Evolutionary conservation across 2,797 vertebrate species (phyloP), one percentile per base, ranked within the genome.

Genomic region (Neosilurus mollespiculum): DNA sequence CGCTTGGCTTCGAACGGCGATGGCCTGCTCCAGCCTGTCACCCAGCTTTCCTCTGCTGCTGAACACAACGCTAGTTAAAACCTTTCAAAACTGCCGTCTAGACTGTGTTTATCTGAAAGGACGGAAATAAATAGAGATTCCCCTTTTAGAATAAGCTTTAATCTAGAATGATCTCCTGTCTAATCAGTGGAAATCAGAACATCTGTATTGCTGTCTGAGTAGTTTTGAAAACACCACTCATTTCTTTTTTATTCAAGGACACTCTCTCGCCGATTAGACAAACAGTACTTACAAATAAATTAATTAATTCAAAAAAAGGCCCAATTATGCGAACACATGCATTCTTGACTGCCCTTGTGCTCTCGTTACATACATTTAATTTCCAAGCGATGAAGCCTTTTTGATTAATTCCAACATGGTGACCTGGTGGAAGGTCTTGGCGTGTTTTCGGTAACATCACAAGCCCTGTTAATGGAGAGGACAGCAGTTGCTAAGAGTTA

Each of bases 1-100:
- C 65, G 58, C 79, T 79, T 58, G 24, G 69, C 77, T 77, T 83
- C 82, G 43, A 84, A 81, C 20, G 20, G 12, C 22, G 53, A 84
- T 67, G 56, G 58, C 51, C 78, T 30, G 43, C 66, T 84, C 56
- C 8, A 51, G 18, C 61, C 78, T 65, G 49, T 26, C 62, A 59
- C 78, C 58, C 20, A 20, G 75, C 61, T 85, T 79, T 79, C 75
- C 73, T 78, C 78, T 66, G 77, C 65, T 26, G 51, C 49, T 18
- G 8, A 54, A 72, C 49, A 73, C 14, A 54, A 54, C 9, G 15
- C 53, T 30, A 9, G 53, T 5, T 56, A 56, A 73, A 73, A 56
- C 53, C 54, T 58, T 26, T 24, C 53, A 22, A 20, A 58, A 58
- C 16, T 12, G 16, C 4, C 30, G 24, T 34, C 18, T 10, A 26